These are phyloP conservation scores for Iphiclides podalirius DNA, from an alignment of 2,888 invertebrate species.

Conservation along the genomic window DNA sequence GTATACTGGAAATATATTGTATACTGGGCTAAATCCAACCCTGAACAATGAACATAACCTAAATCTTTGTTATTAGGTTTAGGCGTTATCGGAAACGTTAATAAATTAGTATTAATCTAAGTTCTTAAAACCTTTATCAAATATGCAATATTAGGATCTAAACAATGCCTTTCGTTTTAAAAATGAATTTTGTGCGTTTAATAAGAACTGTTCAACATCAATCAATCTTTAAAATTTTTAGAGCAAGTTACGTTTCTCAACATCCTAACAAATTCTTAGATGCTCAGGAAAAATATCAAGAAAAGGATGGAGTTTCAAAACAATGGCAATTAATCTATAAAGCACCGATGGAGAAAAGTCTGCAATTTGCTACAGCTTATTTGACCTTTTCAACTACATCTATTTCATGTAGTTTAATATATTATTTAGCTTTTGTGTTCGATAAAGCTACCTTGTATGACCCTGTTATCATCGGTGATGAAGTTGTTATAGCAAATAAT, in stretches of 20 bases:
- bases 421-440: conserved; percentile 54
- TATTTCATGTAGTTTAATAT: conserved; percentile 41
- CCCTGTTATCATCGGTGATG: conserved; percentile 53
- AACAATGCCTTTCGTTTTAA: no score
- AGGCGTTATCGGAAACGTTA: no score
- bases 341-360: conserved; percentile 59
- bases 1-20: no score
- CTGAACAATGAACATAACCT: no score
- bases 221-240: conserved; percentile 36
- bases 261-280: conserved; percentile 59
- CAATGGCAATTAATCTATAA: conserved; percentile 67
- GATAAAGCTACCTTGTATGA: conserved; percentile 47
- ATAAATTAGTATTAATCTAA: no score
- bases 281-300: conserved; percentile 54
- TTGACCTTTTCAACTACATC: conserved; percentile 52
- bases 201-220: conserved; percentile 37
- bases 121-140: no score
- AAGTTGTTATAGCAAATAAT: conserved; percentile 61
- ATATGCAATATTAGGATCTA: no score
- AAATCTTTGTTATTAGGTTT: no score
- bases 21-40: no score
- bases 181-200: conserved; percentile 52
- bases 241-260: conserved; percentile 41
- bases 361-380: conserved; percentile 54
- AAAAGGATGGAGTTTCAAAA: conserved; percentile 53